Conservation (phyloP, 2,797 vertebrate species). For the Erithacus rubecula region DNA sequence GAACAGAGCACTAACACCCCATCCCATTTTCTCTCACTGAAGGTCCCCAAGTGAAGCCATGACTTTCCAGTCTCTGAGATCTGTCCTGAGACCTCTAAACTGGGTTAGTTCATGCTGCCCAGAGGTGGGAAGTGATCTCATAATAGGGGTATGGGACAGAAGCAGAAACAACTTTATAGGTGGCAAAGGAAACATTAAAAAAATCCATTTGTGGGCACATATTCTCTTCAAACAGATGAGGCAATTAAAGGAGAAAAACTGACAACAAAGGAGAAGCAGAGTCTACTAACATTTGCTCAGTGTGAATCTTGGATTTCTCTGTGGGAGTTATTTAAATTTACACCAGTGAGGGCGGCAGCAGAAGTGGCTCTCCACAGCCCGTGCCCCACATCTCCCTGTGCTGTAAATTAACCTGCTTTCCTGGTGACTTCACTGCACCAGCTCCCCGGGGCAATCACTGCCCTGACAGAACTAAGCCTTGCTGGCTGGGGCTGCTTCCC, state of each 20-base stretch:
- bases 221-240: conserved; percentile 47
- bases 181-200: conserved; percentile 30
- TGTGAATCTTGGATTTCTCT: conserved; percentile 44
- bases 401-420: conserved; percentile 46
- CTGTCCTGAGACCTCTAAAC: background rate
- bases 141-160: background rate
- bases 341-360: conserved; percentile 14
- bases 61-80: background rate
- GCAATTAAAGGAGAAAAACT: conserved; percentile 47
- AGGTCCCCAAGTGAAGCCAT: background rate
- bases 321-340: conserved; percentile 61
- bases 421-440: background rate
- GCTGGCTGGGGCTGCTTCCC: conserved; percentile 17
- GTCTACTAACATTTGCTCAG: conserved; percentile 50
- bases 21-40: background rate
- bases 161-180: conserved; percentile 20
- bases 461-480: background rate
- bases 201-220: conserved; percentile 36
- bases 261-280: conserved; percentile 25
- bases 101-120: background rate
- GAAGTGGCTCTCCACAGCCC: conserved; percentile 34
- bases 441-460: conserved; percentile 3
- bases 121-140: conserved; percentile 50
- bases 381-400: conserved; percentile 32
- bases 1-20: background rate